Conservation (phyloP, 2,797 vertebrate species). For the Sebastes alutus region DNA sequence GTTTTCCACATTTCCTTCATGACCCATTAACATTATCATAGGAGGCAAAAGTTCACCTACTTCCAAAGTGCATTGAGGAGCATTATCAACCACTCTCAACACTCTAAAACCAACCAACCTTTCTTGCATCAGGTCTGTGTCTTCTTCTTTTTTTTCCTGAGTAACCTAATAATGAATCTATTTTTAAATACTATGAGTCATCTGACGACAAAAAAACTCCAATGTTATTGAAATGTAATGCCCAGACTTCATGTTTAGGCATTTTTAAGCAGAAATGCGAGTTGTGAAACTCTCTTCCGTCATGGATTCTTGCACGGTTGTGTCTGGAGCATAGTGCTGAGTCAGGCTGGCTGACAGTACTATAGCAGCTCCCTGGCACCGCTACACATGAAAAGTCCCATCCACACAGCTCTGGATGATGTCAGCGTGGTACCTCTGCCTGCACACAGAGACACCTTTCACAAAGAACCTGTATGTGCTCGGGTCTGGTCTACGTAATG, state of each 20-base stretch:
- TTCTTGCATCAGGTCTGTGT: background rate
- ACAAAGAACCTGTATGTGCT: slow-evolving; percentile 57
- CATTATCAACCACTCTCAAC: background rate
- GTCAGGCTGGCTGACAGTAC: slow-evolving; percentile 60
- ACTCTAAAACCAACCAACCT: background rate
- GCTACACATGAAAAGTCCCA: slow-evolving; percentile 65
- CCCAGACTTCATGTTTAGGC: background rate
- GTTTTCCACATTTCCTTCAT: background rate
- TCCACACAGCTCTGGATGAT: slow-evolving; percentile 60
- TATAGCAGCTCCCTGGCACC: slow-evolving; percentile 59
- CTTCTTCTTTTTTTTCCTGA: background rate
- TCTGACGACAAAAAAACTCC: background rate
- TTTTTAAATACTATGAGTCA: background rate
- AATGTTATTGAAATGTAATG: background rate
- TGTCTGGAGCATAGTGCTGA: slow-evolving; percentile 59
- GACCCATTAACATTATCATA: background rate
- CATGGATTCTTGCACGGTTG: slow-evolving; percentile 37
- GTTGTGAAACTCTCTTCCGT: slow-evolving; percentile 31
- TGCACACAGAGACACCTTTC: slow-evolving; percentile 68
- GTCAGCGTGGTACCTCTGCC: slow-evolving; percentile 62
- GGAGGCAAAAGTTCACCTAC: background rate
- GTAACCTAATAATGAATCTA: background rate
- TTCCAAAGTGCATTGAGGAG: background rate
- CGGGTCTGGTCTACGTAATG: slow-evolving; percentile 49
- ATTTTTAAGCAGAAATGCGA: background rate